A percentile compares a stretch with the other conserved stretches of the same genome.
Conservation (phyloP, 2,888 invertebrate genomes). For the Candidula unifasciata region DNA sequence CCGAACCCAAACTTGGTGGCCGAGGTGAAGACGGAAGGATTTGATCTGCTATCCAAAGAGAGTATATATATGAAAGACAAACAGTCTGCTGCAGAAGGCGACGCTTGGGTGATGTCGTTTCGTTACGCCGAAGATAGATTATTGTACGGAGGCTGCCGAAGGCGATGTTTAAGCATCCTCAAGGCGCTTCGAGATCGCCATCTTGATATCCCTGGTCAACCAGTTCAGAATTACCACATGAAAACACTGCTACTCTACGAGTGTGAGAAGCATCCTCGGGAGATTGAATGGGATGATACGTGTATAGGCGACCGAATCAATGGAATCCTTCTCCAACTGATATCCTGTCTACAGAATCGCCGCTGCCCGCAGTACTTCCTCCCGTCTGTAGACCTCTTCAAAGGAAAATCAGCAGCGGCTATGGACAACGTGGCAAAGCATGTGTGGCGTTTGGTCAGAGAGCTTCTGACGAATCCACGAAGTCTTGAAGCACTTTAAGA, state of each 20-base stretch:
- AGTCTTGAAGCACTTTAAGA: slow-evolving; percentile 92
- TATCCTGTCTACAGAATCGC: slow-evolving; percentile 96
- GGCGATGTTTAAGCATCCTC: slow-evolving; percentile 90
- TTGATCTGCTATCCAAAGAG: slow-evolving; percentile 93
- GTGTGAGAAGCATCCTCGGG: slow-evolving; percentile 96
- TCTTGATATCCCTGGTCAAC: slow-evolving; percentile 87
- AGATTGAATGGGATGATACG: slow-evolving; percentile 94
- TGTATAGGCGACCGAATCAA: slow-evolving; percentile 93
- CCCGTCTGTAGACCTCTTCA: slow-evolving; percentile 93
- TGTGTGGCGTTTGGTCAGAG: slow-evolving; percentile 93
- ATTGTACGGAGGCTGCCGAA: slow-evolving; percentile 90
- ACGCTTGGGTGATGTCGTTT: slow-evolving; percentile 95
- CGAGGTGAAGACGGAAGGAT: slow-evolving; percentile 95
- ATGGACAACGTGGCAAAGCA: slow-evolving; percentile 95
- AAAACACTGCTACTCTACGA: slow-evolving; percentile 92
- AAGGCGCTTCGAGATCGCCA: slow-evolving; percentile 94
- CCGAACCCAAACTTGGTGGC: slow-evolving; percentile 93
- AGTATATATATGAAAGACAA: slow-evolving; percentile 79
- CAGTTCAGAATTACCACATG: slow-evolving; percentile 91
- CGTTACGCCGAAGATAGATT: slow-evolving; percentile 93
- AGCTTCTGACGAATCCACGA: slow-evolving; percentile 92
- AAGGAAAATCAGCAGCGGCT: slow-evolving; percentile 89
- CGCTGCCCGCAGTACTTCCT: slow-evolving; percentile 96
- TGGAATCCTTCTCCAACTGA: slow-evolving; percentile 94
- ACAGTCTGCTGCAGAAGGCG: slow-evolving; percentile 89